Evolutionary conservation across 2,888 invertebrate species (phyloP).

Genomic region (Drosophila atroscutellata): DNA sequence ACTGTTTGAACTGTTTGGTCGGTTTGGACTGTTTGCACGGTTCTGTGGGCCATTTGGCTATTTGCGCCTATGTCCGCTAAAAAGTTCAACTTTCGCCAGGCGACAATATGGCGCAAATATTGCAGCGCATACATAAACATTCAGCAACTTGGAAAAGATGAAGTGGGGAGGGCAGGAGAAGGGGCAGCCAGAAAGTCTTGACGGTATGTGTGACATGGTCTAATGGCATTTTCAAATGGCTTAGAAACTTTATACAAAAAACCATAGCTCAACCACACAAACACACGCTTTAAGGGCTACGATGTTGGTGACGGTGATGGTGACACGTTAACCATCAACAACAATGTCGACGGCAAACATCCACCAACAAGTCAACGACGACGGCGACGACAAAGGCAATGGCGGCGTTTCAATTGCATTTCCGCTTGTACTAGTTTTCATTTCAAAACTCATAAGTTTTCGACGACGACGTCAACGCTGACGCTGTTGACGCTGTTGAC

Average conservation of each 20-base stretch:
- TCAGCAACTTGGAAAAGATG: conserved; percentile 31
- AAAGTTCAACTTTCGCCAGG: conserved; percentile 40
- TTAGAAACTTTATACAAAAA: conserved; percentile 70
- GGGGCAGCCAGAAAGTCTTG: conserved; percentile 48
- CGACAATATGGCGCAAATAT: conserved; percentile 69
- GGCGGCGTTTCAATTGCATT: conserved; percentile 82
- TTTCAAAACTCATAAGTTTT: conserved; percentile 80
- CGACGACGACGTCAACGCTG: conserved; percentile 59
- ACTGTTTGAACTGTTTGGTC: conserved; percentile 48
- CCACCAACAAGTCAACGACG: conserved; percentile 16
- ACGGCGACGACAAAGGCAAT: conserved; percentile 64
- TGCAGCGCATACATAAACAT: conserved; percentile 75
- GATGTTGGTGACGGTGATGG: conserved; percentile 11
- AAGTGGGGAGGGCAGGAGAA: neutral
- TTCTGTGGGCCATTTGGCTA: conserved; percentile 28
- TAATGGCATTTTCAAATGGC: conserved; percentile 80
- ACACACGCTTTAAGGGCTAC: neutral
- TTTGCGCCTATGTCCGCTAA: conserved; percentile 59
- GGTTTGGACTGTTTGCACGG: conserved; percentile 16
- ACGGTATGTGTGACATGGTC: conserved; percentile 63
- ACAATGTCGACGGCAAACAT: conserved; percentile 51
- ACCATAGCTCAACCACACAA: conserved; percentile 37
- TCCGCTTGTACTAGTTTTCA: conserved; percentile 83
- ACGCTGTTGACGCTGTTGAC: conserved; percentile 27
- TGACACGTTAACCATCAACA: conserved; percentile 56